These are phyloP conservation scores for Eupithecia dodoneata DNA, from an alignment of 2,888 invertebrate genomes.

Conservation along the genomic window DNA sequence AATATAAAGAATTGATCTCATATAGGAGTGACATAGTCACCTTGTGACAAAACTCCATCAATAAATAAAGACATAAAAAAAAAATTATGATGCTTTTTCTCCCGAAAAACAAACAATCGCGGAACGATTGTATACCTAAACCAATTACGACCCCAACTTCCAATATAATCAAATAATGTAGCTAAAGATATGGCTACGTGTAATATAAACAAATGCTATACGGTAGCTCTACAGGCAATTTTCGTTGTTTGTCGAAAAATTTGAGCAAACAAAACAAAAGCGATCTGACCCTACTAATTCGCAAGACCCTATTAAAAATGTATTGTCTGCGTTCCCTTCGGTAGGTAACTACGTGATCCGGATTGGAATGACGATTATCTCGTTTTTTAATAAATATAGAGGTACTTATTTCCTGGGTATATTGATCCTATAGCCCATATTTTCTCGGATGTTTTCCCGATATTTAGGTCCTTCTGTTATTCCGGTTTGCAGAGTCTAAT, in stretches of 20 bases:
- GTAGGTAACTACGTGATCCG: slow-evolving; percentile 45
- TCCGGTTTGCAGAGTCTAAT: slow-evolving; percentile 11
- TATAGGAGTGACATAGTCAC: too few relatives aligned
- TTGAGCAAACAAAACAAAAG: slow-evolving; percentile 41
- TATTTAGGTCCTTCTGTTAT: slow-evolving; percentile 15
- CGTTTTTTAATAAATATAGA: slow-evolving; percentile 27
- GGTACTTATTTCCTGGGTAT: slow-evolving; percentile 24
- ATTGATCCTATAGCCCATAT: slow-evolving; percentile 12
- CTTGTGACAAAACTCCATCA: too few relatives aligned
- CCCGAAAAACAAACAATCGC: slow-evolving; percentile 28
- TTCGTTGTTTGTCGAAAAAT: slow-evolving; percentile 9
- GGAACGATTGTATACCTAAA: slow-evolving; percentile 22
- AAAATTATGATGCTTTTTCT: neutral
- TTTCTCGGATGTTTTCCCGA: slow-evolving; percentile 6
- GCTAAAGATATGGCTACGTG: slow-evolving; percentile 3
- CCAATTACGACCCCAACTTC: slow-evolving; percentile 21
- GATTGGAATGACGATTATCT: slow-evolving; percentile 36
- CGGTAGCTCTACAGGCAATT: slow-evolving; percentile 6
- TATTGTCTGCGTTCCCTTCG: slow-evolving; percentile 36
- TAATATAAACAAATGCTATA: slow-evolving; percentile 1
- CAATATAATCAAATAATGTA: neutral
- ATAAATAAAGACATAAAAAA: too few relatives aligned
- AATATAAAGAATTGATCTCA: too few relatives aligned
- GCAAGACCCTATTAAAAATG: slow-evolving; percentile 47
- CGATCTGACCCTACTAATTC: slow-evolving; percentile 37